These are phyloP conservation scores for Oasisia sp. DNA, from an alignment of 2,888 invertebrate genomes.

Conservation along the genomic window DNA sequence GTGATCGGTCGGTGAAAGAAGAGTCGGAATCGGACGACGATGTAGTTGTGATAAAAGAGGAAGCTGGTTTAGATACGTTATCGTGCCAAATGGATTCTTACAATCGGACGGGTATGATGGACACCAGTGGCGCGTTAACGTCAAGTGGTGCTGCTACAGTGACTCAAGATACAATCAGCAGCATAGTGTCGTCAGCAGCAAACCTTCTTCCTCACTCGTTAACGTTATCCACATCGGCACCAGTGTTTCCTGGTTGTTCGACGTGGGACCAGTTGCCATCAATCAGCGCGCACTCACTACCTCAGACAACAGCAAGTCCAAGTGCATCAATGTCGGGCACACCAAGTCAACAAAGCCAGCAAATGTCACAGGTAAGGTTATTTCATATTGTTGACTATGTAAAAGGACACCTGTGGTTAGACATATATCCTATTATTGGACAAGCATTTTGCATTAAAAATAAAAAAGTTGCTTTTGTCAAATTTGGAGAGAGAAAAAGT, in stretches of 20 bases:
- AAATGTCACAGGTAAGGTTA: background rate
- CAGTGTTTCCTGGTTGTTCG: slow-evolving; percentile 17
- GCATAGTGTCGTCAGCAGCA: background rate
- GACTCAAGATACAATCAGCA: background rate
- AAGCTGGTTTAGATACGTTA: background rate
- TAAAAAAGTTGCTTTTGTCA: background rate
- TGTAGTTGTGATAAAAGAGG: slow-evolving; percentile 11
- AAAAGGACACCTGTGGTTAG: background rate
- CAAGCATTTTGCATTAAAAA: background rate
- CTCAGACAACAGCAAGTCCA: background rate
- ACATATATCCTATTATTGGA: background rate
- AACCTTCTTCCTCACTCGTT: background rate
- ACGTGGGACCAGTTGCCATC: slow-evolving; percentile 12
- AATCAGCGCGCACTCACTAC: slow-evolving; percentile 2
- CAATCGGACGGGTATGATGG: background rate
- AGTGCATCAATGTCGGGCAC: background rate
- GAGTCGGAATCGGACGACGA: background rate
- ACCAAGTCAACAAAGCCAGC: background rate
- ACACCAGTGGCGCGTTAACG: background rate
- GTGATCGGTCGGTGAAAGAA: slow-evolving; percentile 4
- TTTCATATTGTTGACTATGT: background rate
- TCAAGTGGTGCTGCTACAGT: background rate
- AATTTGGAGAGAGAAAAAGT: too few relatives aligned
- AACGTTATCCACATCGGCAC: background rate
- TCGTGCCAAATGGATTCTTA: background rate